Evolutionary conservation across 2,888 invertebrate genomes (phyloP).

Genomic region (Notodonta ziczac): DNA sequence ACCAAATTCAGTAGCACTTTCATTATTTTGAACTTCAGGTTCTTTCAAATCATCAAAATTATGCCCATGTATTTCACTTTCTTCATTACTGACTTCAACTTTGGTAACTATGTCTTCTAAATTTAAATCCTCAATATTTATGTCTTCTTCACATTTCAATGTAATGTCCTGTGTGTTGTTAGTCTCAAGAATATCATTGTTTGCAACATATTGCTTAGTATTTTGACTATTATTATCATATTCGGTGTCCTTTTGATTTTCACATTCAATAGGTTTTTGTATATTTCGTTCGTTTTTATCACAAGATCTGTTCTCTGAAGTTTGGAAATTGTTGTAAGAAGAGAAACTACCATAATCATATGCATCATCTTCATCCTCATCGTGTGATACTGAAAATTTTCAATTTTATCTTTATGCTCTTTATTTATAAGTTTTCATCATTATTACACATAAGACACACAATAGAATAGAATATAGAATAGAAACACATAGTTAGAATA

Average conservation of each 20-base stretch:
- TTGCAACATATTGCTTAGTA: constrained; percentile 19
- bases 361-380: constrained; percentile 71
- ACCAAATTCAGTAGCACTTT: constrained; percentile 32
- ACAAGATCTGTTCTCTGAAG: constrained; percentile 30
- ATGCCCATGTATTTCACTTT: constrained; percentile 33
- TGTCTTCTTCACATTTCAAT: constrained; percentile 52
- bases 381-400: constrained; percentile 65
- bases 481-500: too few species aligned
- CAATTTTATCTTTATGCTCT: background rate
- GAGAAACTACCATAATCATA: constrained; percentile 69
- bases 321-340: constrained; percentile 57
- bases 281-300: constrained; percentile 25
- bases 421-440: too few species aligned
- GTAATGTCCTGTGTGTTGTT: constrained; percentile 41
- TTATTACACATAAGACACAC: too few species aligned
- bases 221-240: constrained; percentile 21
- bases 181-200: constrained; percentile 19
- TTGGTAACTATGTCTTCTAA: constrained; percentile 50
- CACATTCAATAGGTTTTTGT: constrained; percentile 20
- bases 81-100: constrained; percentile 39
- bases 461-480: too few species aligned
- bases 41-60: constrained; percentile 33
- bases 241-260: constrained; percentile 30
- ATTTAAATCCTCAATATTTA: constrained; percentile 67
- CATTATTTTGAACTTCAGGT: constrained; percentile 38